Percentiles rank a stretch among this genome's conserved stretches.
phyloP scores from a whole-genome alignment of 2,797 vertebrate species.

The Lagocephalus sceleratus region DNA sequence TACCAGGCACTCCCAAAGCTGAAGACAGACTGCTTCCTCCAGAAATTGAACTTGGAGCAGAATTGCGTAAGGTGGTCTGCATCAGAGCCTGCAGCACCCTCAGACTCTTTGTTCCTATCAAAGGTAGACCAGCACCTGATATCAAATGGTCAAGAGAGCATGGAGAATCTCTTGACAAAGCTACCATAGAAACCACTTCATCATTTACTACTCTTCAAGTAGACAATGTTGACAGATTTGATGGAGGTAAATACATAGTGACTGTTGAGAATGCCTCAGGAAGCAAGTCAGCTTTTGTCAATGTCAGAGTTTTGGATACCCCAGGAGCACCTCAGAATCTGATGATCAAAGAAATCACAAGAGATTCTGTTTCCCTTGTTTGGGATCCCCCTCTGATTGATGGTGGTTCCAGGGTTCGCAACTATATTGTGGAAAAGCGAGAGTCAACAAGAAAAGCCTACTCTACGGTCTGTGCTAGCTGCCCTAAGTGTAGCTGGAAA shows the following conservation, averaged over 20 bases:
- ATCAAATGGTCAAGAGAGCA: slow-evolving; percentile 95
- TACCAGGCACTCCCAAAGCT: slow-evolving; percentile 91
- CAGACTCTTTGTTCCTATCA: slow-evolving; percentile 94
- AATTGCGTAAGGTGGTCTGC: slow-evolving; percentile 92
- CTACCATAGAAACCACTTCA: slow-evolving; percentile 90
- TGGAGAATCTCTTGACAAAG: slow-evolving; percentile 89
- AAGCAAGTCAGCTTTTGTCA: slow-evolving; percentile 94
- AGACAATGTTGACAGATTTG: slow-evolving; percentile 94
- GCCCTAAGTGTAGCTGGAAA: slow-evolving; percentile 96
- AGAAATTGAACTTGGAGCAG: slow-evolving; percentile 96
- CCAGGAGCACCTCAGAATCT: slow-evolving; percentile 93
- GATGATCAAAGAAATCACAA: slow-evolving; percentile 90
- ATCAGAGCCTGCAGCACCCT: slow-evolving; percentile 94
- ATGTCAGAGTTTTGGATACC: slow-evolving; percentile 93
- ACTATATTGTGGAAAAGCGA: slow-evolving; percentile 96
- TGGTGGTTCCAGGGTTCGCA: slow-evolving; percentile 94
- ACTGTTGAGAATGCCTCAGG: slow-evolving; percentile 93
- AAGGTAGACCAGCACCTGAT: slow-evolving; percentile 94
- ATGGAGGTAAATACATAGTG: slow-evolving; percentile 93
- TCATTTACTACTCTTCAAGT: slow-evolving; percentile 91
- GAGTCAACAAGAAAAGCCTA: slow-evolving; percentile 96
- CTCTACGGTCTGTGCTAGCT: slow-evolving; percentile 90
- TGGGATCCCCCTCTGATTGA: slow-evolving; percentile 97
- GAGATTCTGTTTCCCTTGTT: slow-evolving; percentile 91
- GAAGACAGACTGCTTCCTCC: slow-evolving; percentile 92